Conservation (phyloP, 2,113 vertebrate species). For the Ceyx melanurus region DNA sequence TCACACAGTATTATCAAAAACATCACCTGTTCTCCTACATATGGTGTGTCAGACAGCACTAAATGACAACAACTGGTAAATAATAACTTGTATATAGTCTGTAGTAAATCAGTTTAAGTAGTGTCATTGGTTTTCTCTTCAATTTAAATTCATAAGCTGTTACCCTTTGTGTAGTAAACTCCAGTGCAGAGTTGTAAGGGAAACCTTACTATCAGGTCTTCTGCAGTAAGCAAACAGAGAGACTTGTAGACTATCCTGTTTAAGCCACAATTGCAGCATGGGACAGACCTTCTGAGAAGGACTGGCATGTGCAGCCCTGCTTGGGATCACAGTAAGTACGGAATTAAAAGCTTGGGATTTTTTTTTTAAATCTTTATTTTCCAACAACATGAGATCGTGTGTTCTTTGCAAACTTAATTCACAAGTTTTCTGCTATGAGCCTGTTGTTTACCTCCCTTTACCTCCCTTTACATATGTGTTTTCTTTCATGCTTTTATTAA, state of each 20-base stretch:
- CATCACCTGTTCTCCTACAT: rapidly evolving
- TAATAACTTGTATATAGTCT: background rate
- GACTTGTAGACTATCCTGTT: background rate
- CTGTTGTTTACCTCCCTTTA: slow-evolving; percentile 39
- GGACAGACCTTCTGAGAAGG: background rate
- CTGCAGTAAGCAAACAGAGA: background rate
- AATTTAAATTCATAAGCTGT: background rate
- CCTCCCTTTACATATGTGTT: slow-evolving; percentile 32
- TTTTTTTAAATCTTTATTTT: background rate
- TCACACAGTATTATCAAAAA: rapidly evolving
- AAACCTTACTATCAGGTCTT: no score
- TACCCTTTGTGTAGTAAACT: background rate
- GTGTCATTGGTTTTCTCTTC: background rate
- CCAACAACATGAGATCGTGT: background rate
- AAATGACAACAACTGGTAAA: background rate
- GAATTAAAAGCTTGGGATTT: background rate
- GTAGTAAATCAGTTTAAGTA: background rate
- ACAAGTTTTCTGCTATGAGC: background rate
- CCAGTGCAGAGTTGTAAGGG: background rate
- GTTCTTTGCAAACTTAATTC: background rate
- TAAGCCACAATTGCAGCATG: background rate
- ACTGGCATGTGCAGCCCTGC: rapidly evolving
- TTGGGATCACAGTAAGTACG: background rate
- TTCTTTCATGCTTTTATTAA: slow-evolving; percentile 72
- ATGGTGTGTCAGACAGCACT: rapidly evolving